Evolutionary conservation across 2,113 vertebrate genomes (phyloP), one percentile per base, ranked within the genome.

Genomic region (Varanus komodoensis): DNA sequence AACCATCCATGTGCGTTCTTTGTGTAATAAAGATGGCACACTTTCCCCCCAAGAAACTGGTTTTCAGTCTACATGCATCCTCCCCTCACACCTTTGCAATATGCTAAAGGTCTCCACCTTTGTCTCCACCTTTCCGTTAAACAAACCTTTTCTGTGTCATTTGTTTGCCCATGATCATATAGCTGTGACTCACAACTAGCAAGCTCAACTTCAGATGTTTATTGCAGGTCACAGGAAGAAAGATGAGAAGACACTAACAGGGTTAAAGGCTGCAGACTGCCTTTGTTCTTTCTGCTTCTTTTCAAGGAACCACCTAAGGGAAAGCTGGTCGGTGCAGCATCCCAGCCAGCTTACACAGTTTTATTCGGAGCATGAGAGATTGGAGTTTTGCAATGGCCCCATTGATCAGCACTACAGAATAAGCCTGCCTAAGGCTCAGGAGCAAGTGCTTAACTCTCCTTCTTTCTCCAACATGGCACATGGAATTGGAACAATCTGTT

Each of bases 151-250:
- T 94, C 50, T 89, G 23, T 93, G 88, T 79, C 89, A 89, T 89
- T 92, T 1, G 0, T 89, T 95, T 93, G 90, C 64, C 11, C 8
- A 44, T 29, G 12, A 89, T 91, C 92, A 90, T 90, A 1, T 88
- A 57, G 89, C 86, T 89, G 77, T 91, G 85, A 91, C 89, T 93
- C 85, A 74, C 71, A 91, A 87, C 78, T 91, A 95, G 91, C 12
- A 93, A 92, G 88, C 75, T 93, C 88, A 1, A 25, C 61, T 25
- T 87, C 44, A 52, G 15, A 61, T n/a, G 77, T 80, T 88, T 88
- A 80, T 88, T 88, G 29, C 38, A n/a, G 61, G 34, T 80, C 61
- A 81, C 19, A 88, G 29, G 21, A 69, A 69, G 61, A 88, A 80
- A 81, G 61, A 69, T 12, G 61, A 80, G 44, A 79, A 69, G 57